Evolutionary conservation across 2,113 vertebrate species (phyloP).

Genomic region (Ceyx cyanopectus): DNA sequence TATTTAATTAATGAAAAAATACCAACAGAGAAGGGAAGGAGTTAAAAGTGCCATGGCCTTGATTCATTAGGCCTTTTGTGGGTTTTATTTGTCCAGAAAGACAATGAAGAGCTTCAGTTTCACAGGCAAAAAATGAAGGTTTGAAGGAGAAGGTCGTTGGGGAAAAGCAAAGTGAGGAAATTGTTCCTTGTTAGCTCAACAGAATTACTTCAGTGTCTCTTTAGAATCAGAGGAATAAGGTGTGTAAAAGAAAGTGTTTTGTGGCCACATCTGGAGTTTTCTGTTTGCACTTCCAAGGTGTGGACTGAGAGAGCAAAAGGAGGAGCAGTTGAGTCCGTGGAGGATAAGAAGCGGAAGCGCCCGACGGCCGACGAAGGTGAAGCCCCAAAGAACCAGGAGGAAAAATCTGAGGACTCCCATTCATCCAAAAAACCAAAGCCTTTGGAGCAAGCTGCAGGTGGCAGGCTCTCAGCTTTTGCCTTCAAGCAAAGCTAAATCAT

Average conservation of each 20-base stretch:
- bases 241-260: not conserved
- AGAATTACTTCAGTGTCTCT: not conserved
- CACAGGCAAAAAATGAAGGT: not conserved
- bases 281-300: conserved; percentile 68
- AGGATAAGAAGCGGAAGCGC: conserved; percentile 88
- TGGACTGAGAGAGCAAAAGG: conserved; percentile 90
- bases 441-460: conserved; percentile 72
- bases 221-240: not conserved
- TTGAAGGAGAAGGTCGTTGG: not conserved
- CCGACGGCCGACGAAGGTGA: conserved; percentile 27
- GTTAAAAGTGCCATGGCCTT: not conserved
- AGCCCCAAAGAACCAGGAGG: conserved; percentile 19
- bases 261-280: not conserved
- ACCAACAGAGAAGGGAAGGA: not conserved
- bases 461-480: conserved; percentile 88
- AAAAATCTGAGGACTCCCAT: conserved; percentile 59
- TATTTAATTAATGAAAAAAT: not conserved
- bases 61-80: not conserved
- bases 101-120: not conserved
- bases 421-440: conserved; percentile 83
- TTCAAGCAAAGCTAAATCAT: conserved; percentile 83
- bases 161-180: not conserved
- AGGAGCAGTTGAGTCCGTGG: conserved; percentile 60
- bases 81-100: not conserved
- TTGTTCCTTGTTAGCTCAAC: not conserved